phyloP scores from a whole-genome alignment of 2,797 vertebrate species.

The Enteromius argenteus region DNA sequence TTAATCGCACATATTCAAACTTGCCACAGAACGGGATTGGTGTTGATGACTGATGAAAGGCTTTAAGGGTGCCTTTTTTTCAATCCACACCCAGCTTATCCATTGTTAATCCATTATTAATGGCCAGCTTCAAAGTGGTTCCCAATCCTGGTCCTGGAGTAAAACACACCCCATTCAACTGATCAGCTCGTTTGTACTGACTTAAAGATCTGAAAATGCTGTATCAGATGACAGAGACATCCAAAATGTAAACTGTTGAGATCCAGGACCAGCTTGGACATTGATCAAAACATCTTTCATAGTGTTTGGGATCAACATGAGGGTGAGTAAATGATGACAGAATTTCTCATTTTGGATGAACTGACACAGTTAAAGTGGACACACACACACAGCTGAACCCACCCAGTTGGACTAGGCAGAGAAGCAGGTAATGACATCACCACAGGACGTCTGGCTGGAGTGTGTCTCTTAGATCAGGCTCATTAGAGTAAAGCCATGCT shows the following conservation, averaged over 20 bases:
- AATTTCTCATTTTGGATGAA: neutral
- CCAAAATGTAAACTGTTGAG: neutral
- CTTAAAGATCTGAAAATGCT: neutral
- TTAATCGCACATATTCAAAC: neutral
- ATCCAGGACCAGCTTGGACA: neutral
- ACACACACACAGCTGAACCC: neutral
- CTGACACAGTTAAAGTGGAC: neutral
- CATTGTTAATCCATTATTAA: neutral
- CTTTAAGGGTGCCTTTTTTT: neutral
- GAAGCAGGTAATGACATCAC: constrained; percentile 49
- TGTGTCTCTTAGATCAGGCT: constrained; percentile 31
- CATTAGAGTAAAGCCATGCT: constrained; percentile 51
- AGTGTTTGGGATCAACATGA: neutral
- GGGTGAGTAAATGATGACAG: neutral
- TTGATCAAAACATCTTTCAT: neutral
- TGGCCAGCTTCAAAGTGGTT: neutral
- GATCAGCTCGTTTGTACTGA: neutral
- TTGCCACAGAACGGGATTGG: neutral
- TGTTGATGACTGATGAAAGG: neutral
- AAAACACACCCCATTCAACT: neutral
- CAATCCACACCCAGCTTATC: neutral
- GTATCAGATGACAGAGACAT: neutral
- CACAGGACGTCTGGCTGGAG: constrained; percentile 31
- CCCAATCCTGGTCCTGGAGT: neutral
- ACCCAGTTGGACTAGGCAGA: constrained; percentile 26